Evolutionary conservation across 2,797 vertebrate genomes (phyloP).

Genomic region (Hybognathus amarus): DNA sequence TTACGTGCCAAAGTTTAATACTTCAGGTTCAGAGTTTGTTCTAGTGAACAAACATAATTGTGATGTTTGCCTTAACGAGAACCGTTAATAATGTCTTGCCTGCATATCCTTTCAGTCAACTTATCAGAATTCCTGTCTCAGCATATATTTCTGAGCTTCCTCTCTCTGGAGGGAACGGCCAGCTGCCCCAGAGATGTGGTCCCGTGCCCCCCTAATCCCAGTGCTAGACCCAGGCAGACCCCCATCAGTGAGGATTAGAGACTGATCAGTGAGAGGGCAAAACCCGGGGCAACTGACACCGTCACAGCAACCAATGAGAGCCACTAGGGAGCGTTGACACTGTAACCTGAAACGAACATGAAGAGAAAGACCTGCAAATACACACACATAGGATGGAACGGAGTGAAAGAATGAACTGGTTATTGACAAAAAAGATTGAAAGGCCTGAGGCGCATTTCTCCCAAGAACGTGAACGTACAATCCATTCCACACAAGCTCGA

Average conservation of each 20-base stretch:
- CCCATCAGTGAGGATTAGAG: conserved; percentile 83
- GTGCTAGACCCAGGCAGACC: conserved; percentile 58
- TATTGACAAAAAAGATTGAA: neutral
- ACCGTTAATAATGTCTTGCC: neutral
- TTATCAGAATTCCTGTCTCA: conserved; percentile 26
- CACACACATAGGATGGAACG: conserved; percentile 9
- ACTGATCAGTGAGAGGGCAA: conserved; percentile 70
- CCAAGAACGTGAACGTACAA: neutral
- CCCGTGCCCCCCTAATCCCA: conserved; percentile 60
- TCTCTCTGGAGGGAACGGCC: conserved; percentile 11
- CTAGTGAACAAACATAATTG: neutral
- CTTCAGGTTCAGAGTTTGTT: neutral
- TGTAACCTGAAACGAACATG: conserved; percentile 15
- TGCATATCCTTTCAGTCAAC: conserved; percentile 48
- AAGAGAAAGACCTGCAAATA: conserved; percentile 31
- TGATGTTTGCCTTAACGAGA: neutral
- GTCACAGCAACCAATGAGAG: conserved; percentile 14
- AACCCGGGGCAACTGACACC: conserved; percentile 29
- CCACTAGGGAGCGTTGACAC: conserved; percentile 43
- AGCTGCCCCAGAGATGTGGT: conserved; percentile 55
- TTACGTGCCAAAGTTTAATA: neutral
- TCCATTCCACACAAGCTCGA: neutral
- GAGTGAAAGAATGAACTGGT: conserved; percentile 5
- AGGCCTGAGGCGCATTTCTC: neutral
- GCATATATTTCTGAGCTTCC: conserved; percentile 26